Evolutionary conservation across 2,113 vertebrate genomes (phyloP), one percentile per base, ranked within the genome.

Genomic region (Murina feae): DNA sequence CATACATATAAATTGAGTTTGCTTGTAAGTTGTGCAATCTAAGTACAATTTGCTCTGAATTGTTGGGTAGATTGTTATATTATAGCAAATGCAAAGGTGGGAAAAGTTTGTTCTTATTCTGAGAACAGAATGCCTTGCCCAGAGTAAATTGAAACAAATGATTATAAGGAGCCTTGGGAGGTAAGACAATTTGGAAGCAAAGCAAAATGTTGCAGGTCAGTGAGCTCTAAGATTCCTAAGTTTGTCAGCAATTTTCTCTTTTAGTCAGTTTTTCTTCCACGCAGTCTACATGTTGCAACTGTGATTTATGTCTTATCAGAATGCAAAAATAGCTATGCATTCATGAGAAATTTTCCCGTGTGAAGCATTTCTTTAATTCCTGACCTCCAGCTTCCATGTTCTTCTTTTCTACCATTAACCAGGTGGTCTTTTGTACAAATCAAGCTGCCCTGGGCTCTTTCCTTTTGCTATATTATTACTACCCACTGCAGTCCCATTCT

Each of bases 111-210:
- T 92, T 76, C 60, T 94, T 91, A 25, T 82, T 81, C 42, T 30
- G 63, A 28, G 79, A 91, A 95, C 79, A 94, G 78, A 94, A 79
- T 86, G 60, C 47, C 13, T 65, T 68, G 58, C 53, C 25, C 60
- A 16, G 66, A 69, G 39, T 68, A 47, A n/a, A 35, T 69, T 94
- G 90, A 95, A 96, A 96, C 60, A 95, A 95, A 93, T 71, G n/a
- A 79, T 85, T 35, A 58, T 53, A 72, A 91, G 30, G 72, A 90
- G n/a, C 28, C 58, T 53, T 44, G 71, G 65, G 65, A 92, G 66
- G 47, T 69, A 53, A 94, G 55, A 58, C 37, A 37, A 32, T 63
- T 66, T 79, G 37, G 91, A 93, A 4, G 32, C 53, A 90, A 72
- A 63, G 23, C 21, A 78, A 90, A 94, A 90, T 72, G 6, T 55